These are phyloP conservation scores for Philaethria dido DNA, from an alignment of 2,888 invertebrate species.

Conservation along the genomic window DNA sequence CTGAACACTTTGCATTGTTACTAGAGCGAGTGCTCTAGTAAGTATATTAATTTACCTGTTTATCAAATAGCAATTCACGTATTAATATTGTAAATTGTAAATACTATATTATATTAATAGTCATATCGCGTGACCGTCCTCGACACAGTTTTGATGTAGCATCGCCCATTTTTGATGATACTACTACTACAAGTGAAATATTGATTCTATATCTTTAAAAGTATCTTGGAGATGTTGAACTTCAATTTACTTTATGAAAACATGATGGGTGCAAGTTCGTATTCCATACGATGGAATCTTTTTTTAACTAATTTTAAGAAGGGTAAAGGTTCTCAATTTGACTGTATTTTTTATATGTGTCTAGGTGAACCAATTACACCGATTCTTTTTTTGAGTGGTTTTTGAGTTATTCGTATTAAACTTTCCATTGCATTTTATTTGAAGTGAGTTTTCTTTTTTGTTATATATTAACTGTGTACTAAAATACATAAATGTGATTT, in stretches of 20 bases:
- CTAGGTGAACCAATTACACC: too few species aligned
- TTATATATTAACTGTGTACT: too few species aligned
- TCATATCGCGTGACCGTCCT: slow-evolving; percentile 70
- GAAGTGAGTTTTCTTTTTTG: too few species aligned
- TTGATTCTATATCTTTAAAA: slow-evolving; percentile 51
- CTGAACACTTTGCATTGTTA: too few species aligned
- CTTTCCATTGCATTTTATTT: too few species aligned
- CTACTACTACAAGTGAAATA: slow-evolving; percentile 57
- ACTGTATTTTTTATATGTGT: too few species aligned
- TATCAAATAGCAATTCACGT: slow-evolving; percentile 17
- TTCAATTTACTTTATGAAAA: background rate
- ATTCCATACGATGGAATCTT: background rate
- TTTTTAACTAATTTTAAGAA: too few species aligned
- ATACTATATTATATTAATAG: slow-evolving; percentile 59
- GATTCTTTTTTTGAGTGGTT: too few species aligned
- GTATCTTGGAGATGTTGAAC: slow-evolving; percentile 27
- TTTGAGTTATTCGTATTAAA: too few species aligned
- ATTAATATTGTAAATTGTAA: slow-evolving; percentile 33
- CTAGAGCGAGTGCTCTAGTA: too few species aligned
- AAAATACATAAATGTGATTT: too few species aligned
- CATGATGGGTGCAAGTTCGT: background rate
- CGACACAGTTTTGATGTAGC: slow-evolving; percentile 59
- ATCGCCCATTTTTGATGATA: slow-evolving; percentile 56
- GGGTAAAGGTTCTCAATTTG: too few species aligned
- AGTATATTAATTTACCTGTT: background rate